phyloP scores from a whole-genome alignment of 2,888 invertebrate species.

The Anagyrus pseudococci region DNA sequence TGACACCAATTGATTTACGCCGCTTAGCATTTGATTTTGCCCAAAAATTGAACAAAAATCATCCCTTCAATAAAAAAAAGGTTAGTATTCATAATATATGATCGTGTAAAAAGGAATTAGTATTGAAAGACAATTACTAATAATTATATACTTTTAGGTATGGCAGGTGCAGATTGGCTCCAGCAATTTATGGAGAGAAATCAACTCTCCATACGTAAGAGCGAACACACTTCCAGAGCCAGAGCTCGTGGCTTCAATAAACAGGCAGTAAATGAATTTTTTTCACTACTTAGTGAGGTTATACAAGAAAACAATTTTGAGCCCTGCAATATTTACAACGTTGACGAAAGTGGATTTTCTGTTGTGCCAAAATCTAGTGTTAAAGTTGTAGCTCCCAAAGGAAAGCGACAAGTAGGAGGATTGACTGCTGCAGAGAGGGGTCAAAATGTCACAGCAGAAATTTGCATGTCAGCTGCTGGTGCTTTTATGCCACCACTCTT shows the following conservation, averaged over 20 bases:
- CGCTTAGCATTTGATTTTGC: no score
- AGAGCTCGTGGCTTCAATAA: neutral
- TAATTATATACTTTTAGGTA: no score
- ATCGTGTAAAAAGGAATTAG: no score
- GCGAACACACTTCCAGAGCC: neutral
- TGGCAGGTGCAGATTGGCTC: neutral
- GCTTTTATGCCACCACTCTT: no score
- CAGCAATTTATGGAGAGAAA: neutral
- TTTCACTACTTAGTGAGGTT: neutral
- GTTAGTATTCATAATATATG: no score
- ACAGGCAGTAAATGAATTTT: neutral
- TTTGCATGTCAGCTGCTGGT: slow-evolving; percentile 1
- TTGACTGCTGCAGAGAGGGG: no score
- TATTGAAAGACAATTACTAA: no score
- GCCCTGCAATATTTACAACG: neutral
- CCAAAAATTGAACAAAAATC: no score
- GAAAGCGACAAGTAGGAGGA: neutral
- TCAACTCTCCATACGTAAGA: neutral
- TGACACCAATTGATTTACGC: no score
- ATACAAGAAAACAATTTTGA: neutral
- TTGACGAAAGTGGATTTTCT: neutral
- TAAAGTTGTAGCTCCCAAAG: neutral
- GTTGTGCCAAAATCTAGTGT: neutral
- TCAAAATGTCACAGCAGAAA: neutral
- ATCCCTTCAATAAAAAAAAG: no score